These are phyloP conservation scores for Alsophila aescularia DNA, from an alignment of 2,888 invertebrate genomes.

Conservation along the genomic window DNA sequence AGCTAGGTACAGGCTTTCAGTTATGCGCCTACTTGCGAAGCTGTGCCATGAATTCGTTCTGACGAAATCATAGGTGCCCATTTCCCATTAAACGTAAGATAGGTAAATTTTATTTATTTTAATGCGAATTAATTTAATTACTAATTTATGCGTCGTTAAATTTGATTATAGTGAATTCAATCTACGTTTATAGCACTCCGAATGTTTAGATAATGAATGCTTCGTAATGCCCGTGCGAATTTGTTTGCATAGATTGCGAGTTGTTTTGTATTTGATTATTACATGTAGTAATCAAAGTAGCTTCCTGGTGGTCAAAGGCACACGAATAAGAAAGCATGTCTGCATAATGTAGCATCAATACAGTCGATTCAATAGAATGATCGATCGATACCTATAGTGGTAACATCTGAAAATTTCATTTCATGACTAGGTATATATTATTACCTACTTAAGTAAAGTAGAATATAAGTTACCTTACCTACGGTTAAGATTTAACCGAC, in stretches of 20 bases:
- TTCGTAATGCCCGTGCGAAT: constrained; percentile 28
- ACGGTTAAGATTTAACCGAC: too few relatives aligned
- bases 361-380: constrained; percentile 48
- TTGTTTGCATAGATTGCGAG: constrained; percentile 31
- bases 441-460: too few relatives aligned
- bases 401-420: constrained; percentile 23
- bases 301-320: constrained; percentile 39
- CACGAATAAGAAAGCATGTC: constrained; percentile 42
- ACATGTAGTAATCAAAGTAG: constrained; percentile 28
- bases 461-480: too few relatives aligned
- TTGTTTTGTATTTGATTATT: constrained; percentile 31
- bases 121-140: not conserved
- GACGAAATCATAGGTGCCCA: not conserved
- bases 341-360: constrained; percentile 46
- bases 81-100: not conserved
- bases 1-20: constrained; percentile 24
- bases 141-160: constrained; percentile 13
- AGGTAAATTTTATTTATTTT: constrained; percentile 4
- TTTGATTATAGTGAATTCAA: constrained; percentile 10
- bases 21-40: constrained; percentile 20
- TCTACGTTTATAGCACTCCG: not conserved
- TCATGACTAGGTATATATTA: too few relatives aligned
- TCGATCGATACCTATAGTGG: constrained; percentile 47
- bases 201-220: not conserved
- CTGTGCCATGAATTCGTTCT: constrained; percentile 10